A percentile compares a stretch with the other conserved stretches of the same genome.
phyloP scores from a whole-genome alignment of 2,888 invertebrate species.

The Teleogryllus oceanicus region DNA sequence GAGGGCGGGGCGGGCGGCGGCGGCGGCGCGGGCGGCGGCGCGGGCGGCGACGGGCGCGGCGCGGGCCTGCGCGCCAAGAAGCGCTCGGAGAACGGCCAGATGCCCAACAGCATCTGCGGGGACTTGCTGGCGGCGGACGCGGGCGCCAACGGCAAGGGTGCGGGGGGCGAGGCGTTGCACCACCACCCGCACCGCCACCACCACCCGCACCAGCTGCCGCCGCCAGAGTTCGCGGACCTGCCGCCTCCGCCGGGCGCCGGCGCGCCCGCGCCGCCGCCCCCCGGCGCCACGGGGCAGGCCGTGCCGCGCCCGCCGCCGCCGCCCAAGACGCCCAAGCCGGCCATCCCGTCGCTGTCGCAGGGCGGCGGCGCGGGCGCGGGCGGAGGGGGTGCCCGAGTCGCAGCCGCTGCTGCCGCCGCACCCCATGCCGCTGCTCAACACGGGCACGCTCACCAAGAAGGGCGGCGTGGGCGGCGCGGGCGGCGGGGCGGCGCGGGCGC shows the following conservation, averaged over 20 bases:
- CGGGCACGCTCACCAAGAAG: constrained; percentile 73
- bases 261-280: constrained; percentile 58
- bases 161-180: constrained; percentile 21
- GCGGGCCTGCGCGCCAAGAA: constrained; percentile 51
- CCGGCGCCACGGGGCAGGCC: constrained; percentile 56
- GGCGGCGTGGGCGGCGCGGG: constrained; percentile 52
- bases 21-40: constrained; percentile 48
- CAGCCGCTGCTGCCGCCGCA: constrained; percentile 44
- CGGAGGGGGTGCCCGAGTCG: constrained; percentile 59
- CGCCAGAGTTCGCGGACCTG: constrained; percentile 79
- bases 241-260: constrained; percentile 52
- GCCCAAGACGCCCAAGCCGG: constrained; percentile 51
- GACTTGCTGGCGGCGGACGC: constrained; percentile 52
- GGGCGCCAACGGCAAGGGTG: constrained; percentile 46
- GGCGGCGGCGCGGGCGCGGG: constrained; percentile 55
- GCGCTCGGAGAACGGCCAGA: constrained; percentile 78
- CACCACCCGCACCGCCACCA: constrained; percentile 62
- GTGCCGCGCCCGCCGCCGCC: constrained; percentile 54
- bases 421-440: constrained; percentile 68
- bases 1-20: constrained; percentile 57
- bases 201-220: constrained; percentile 73
- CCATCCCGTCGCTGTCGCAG: constrained; percentile 60
- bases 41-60: constrained; percentile 40
- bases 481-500: neutral
- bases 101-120: constrained; percentile 86